Base-by-base conservation (phyloP, 2,888 invertebrate species). In the Drosophila diplacantha region DNA sequence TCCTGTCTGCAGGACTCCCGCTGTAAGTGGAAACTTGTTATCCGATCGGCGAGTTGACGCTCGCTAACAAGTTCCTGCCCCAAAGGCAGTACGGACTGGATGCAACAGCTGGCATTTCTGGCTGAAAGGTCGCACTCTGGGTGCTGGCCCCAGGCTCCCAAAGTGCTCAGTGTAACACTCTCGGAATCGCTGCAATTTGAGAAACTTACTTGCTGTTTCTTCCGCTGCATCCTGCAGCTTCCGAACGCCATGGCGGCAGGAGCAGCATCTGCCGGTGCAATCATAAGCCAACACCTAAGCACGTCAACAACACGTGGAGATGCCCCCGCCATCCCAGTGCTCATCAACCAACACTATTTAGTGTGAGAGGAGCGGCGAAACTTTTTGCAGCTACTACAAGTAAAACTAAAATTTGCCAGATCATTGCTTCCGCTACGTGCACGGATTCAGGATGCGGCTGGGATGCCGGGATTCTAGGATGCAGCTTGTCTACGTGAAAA, bases 141-240 rank as follows among this genome's bases (percentile, higher is more conserved):
- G 54, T 46, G 29, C 11, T 31, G 49, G 43, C 54, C 75, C 38
- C 22, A 18, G 65, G 72, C 58, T 55, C 52, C 53, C 57, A 71
- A 53, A 59, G 67, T 66, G 74, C 60, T 59, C 81, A 79, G 78
- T 81, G 81, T 79, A 74, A 68, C 69, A 46, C 50, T 12, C 16
- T 69, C 69, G 66, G 74, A 75, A 71, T 78, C 69, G 79, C 71
- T 73, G 76, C 76, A 79, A 81, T 79, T 79, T 81, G 68, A 73
- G 81, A 79, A 79, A 79, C 74, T 81, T 79, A 81, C 81, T 79
- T 79, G 78, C 79, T 76, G 81, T 79, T 81, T 76, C 76, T 81
- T 81, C 72, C 81, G 77, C 75, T 77, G 75, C 22, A 8, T 20
- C 54, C 74, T 44, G 57, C 12, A n/a, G 24, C 43, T 9, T 51